Percentiles rank a stretch among this genome's conserved stretches.
phyloP scores from a whole-genome alignment of 2,888 invertebrate genomes.

The Lasiommata megera region DNA sequence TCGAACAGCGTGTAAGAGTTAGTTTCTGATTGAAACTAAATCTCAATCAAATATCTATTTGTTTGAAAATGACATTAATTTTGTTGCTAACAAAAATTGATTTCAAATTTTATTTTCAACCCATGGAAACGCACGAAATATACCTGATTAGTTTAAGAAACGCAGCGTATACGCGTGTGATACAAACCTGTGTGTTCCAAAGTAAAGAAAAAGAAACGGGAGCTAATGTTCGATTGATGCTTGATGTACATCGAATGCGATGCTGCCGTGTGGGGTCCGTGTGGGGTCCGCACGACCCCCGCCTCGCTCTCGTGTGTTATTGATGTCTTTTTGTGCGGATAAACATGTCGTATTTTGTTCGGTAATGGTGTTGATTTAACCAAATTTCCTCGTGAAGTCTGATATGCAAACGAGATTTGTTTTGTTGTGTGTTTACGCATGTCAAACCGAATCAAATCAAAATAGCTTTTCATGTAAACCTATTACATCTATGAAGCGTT shows the following conservation, averaged over 20 bases:
- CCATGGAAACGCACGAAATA: too few relatives aligned
- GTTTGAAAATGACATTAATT: too few relatives aligned
- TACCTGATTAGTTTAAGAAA: not conserved
- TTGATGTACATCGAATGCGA: slow-evolving; percentile 74
- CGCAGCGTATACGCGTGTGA: slow-evolving; percentile 16
- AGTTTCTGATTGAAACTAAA: too few relatives aligned
- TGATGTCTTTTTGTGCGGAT: slow-evolving; percentile 70
- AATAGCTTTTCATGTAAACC: too few relatives aligned
- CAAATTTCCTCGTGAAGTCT: slow-evolving; percentile 31
- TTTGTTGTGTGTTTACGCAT: not conserved
- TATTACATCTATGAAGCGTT: too few relatives aligned
- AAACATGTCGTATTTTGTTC: slow-evolving; percentile 57
- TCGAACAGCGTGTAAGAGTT: too few relatives aligned
- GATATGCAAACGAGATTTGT: slow-evolving; percentile 8
- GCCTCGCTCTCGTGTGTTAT: slow-evolving; percentile 63
- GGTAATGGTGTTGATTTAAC: slow-evolving; percentile 54
- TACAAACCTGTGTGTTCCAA: slow-evolving; percentile 39
- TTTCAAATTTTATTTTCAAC: too few relatives aligned
- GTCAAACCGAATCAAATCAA: too few relatives aligned
- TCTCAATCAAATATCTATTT: too few relatives aligned
- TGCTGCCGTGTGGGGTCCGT: slow-evolving; percentile 53
- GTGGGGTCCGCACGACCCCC: slow-evolving; percentile 45
- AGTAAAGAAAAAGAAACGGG: slow-evolving; percentile 37
- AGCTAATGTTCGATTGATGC: slow-evolving; percentile 76
- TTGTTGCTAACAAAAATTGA: too few relatives aligned